Conservation (phyloP, 2,888 invertebrate genomes). For the Tethea ocularis region DNA sequence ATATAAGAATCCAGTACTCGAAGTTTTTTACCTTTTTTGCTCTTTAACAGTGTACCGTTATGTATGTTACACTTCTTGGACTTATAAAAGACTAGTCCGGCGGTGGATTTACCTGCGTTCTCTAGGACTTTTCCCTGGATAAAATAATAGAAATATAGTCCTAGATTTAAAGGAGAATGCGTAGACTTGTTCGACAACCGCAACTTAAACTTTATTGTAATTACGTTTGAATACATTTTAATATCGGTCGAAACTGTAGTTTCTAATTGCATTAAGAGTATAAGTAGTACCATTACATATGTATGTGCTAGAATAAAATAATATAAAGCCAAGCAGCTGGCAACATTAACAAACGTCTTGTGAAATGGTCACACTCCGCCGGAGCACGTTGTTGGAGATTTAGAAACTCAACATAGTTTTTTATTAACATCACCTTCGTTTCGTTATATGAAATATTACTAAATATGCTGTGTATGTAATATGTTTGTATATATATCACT, state of each 20-base stretch:
- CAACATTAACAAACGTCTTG: constrained; percentile 41
- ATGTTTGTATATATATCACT: background rate
- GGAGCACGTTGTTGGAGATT: constrained; percentile 47
- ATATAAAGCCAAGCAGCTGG: constrained; percentile 25
- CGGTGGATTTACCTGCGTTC: too few species aligned
- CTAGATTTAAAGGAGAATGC: background rate
- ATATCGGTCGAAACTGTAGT: too few species aligned
- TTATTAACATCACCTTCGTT: constrained; percentile 22
- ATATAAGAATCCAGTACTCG: constrained; percentile 50
- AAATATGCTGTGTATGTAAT: constrained; percentile 7
- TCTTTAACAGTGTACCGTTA: background rate
- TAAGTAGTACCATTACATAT: too few species aligned
- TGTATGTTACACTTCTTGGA: background rate
- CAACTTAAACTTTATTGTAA: background rate
- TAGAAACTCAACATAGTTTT: constrained; percentile 29
- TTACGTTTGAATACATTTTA: too few species aligned
- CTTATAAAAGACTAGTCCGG: background rate
- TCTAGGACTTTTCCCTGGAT: too few species aligned
- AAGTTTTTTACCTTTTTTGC: background rate
- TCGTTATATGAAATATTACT: constrained; percentile 25
- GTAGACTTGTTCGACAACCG: too few species aligned
- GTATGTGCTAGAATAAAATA: background rate
- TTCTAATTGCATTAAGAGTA: background rate
- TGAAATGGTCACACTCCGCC: constrained; percentile 57
- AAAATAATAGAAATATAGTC: too few species aligned